phyloP scores from a whole-genome alignment of 2,888 invertebrate species.

The Apantesis nais region DNA sequence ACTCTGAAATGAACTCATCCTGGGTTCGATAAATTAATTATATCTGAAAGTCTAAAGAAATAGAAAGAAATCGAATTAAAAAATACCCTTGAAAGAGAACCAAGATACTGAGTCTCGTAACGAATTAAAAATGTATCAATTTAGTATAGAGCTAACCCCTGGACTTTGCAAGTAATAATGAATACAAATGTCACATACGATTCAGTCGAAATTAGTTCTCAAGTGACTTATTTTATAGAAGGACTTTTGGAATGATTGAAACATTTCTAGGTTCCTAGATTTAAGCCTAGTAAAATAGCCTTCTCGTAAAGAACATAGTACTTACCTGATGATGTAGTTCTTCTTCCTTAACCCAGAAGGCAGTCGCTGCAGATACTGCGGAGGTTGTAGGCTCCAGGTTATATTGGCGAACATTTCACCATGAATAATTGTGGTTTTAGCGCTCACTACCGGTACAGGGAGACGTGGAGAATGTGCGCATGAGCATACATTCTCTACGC shows the following conservation, averaged over 20 bases:
- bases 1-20: too few species aligned
- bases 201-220: too few species aligned
- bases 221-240: too few species aligned
- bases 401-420: constrained; percentile 69
- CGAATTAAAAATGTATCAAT: too few species aligned
- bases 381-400: constrained; percentile 68
- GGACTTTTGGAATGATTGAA: not conserved
- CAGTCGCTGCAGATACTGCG: constrained; percentile 63
- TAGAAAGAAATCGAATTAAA: not conserved
- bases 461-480: constrained; percentile 73
- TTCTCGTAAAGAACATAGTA: not conserved
- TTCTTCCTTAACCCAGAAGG: constrained; percentile 64
- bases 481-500: constrained; percentile 73
- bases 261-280: not conserved
- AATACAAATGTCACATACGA: too few species aligned
- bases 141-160: too few species aligned
- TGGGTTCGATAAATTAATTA: not conserved
- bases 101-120: too few species aligned
- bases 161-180: too few species aligned
- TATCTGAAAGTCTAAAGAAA: not conserved
- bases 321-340: constrained; percentile 70
- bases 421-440: constrained; percentile 54
- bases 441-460: constrained; percentile 65
- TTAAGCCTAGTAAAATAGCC: not conserved
- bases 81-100: too few species aligned